phyloP scores from a whole-genome alignment of 1,140 invertebrate species.

The Sesamia nonagrioides region DNA sequence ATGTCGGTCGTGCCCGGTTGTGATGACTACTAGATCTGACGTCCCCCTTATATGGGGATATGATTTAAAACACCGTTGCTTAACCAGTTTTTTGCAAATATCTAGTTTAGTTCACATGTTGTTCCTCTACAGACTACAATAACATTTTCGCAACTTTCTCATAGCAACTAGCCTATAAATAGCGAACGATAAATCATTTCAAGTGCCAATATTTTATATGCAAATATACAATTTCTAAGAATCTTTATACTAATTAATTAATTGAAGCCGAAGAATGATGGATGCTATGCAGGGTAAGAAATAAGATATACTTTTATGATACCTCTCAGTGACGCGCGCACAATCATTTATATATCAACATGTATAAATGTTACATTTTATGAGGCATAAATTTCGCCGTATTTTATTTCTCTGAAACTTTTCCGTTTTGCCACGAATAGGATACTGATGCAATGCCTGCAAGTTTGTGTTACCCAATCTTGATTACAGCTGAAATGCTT shows the following conservation, averaged over 20 bases:
- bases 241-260: not conserved
- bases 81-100: not conserved
- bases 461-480: not conserved
- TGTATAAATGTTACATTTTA: too few species aligned
- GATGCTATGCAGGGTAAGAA: not conserved
- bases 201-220: slow-evolving; percentile 11
- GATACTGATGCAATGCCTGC: not conserved
- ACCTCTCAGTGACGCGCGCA: too few species aligned
- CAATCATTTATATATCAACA: not conserved
- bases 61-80: not conserved
- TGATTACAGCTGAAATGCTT: slow-evolving; percentile 13
- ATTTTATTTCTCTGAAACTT: too few species aligned
- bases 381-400: too few species aligned
- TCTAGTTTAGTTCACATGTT: not conserved
- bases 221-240: slow-evolving; percentile 2
- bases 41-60: not conserved
- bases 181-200: not conserved
- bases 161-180: slow-evolving; percentile 4
- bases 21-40: slow-evolving; percentile 1
- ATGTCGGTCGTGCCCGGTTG: not conserved
- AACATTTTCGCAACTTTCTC: not conserved
- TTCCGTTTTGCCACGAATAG: too few species aligned
- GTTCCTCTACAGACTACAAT: not conserved
- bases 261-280: not conserved
- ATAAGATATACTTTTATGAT: not conserved